Percentiles rank a stretch among this genome's conserved stretches.
These are phyloP conservation scores for Hylomyscus alleni DNA, from an alignment of 2,797 vertebrate species.

Conservation along the genomic window DNA sequence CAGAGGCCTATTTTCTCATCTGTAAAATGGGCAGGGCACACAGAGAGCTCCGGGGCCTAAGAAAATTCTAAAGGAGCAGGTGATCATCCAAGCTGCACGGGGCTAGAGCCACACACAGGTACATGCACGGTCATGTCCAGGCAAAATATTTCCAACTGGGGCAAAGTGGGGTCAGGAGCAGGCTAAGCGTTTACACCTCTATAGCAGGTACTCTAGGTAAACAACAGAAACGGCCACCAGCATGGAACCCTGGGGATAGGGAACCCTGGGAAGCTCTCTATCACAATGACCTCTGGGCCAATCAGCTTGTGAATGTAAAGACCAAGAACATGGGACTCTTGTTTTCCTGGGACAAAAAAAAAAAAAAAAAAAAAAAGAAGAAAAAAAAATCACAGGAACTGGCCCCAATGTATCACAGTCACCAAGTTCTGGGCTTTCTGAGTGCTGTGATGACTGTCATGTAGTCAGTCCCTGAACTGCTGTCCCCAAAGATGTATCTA, in stretches of 20 bases:
- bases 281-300: background rate
- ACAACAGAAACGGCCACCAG: background rate
- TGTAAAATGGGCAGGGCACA: background rate
- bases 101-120: background rate
- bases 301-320: background rate
- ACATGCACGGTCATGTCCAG: fast-evolving
- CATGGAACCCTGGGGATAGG: background rate
- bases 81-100: fast-evolving
- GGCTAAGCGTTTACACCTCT: fast-evolving
- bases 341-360: background rate
- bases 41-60: too few species aligned
- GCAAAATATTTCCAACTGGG: background rate
- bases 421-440: background rate
- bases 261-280: background rate
- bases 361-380: too few species aligned
- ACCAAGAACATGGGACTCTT: background rate
- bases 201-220: fast-evolving
- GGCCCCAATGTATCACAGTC: background rate
- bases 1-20: background rate
- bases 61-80: fast-evolving
- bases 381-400: background rate
- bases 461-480: background rate
- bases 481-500: background rate
- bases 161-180: fast-evolving
- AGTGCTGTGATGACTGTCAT: fast-evolving